Conservation (phyloP, 2,797 vertebrate species). For the Monodelphis domestica region DNA sequence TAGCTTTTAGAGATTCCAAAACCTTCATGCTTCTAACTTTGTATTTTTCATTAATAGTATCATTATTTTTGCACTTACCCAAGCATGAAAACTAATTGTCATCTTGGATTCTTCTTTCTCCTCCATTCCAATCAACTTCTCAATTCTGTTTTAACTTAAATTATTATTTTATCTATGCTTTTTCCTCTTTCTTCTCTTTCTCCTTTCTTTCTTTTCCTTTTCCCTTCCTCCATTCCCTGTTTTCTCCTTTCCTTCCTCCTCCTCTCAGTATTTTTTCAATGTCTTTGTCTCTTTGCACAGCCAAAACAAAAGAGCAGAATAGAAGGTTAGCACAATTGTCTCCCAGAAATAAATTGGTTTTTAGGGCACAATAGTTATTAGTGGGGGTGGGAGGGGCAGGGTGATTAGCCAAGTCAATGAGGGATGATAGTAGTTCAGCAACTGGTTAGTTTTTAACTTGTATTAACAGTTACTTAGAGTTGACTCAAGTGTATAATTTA, state of each 20-base stretch:
- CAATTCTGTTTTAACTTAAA: not conserved
- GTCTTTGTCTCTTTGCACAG: not conserved
- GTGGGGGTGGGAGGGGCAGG: conserved; percentile 5
- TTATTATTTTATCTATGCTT: not conserved
- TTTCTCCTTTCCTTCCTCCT: not conserved
- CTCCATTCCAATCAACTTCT: not conserved
- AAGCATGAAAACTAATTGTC: not conserved
- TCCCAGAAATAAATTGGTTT: conserved; percentile 45
- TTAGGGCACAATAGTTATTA: conserved; percentile 16
- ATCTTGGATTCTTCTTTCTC: not conserved
- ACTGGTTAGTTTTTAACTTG: conserved; percentile 45
- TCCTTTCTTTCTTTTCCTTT: not conserved
- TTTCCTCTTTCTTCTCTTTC: not conserved
- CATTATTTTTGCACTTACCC: not conserved
- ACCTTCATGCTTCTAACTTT: not conserved
- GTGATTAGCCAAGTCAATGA: conserved; percentile 2
- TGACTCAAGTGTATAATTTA: conserved; percentile 52
- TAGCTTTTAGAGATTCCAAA: not conserved
- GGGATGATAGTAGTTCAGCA: conserved; percentile 44
- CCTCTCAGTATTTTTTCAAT: not conserved
- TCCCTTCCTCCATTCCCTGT: not conserved
- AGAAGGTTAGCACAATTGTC: not conserved
- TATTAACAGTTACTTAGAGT: conserved; percentile 39
- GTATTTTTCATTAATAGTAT: not conserved
- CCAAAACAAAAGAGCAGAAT: not conserved